Evolutionary conservation across 2,113 vertebrate genomes (phyloP), one percentile per base, ranked within the genome.

Genomic region (Pterocles orientalis): DNA sequence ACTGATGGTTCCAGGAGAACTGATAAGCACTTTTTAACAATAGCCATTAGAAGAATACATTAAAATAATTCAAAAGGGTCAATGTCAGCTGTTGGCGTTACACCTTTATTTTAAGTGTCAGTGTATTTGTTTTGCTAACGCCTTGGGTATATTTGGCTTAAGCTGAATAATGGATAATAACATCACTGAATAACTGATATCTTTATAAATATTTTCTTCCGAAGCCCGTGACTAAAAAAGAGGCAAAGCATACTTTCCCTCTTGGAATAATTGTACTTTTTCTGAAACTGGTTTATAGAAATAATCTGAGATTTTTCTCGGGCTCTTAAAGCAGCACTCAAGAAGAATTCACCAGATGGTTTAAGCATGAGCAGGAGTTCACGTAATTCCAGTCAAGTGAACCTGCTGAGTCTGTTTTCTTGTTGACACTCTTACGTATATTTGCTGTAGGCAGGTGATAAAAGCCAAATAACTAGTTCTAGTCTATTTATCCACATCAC

Each of bases 11-110:
- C 41, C 64, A 48, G 84, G 76, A 85, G 93, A 92, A 90, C 83
- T 89, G 89, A 51, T 81, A 87, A 95, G 82, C 73, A 18, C 45
- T 92, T 94, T 84, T 92, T 68, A 95, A 85, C 92, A 90, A 33
- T 53, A 66, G 70, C 84, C 87, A 79, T 96, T 97, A 96, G 94
- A 86, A 36, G 54, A 75, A 25, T 56, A 72, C 51, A 58, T 94
- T 87, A 60, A 88, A 91, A 79, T 87, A 92, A 94, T 80, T 92
- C 69, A 82, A 72, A 58, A 26, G 41, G 73, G 71, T 90, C 79
- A 62, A 39, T 91, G 92, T 82, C 90, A 95, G 90, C 82, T 76
- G 61, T 90, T 93, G 86, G n/a, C 66, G 47, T 85, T 81, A 51
- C 43, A 78, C 81, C 81, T 91, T 79, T 93, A 31, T 90, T 57